Conservation (phyloP, 2,113 vertebrate species). For the Chionomys nivalis region DNA sequence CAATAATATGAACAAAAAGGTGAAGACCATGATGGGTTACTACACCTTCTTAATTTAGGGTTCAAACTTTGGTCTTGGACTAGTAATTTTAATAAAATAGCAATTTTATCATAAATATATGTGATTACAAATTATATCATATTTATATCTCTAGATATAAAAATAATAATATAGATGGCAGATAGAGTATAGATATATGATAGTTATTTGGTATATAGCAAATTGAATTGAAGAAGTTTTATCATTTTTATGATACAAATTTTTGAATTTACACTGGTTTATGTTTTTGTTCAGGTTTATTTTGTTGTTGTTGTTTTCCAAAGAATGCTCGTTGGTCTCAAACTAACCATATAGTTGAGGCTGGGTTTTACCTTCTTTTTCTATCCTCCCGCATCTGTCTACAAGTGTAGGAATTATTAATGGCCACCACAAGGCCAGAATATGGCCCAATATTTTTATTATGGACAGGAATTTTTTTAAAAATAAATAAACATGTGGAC, state of each 20-base stretch:
- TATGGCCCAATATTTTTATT: background rate
- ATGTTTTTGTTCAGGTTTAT: background rate
- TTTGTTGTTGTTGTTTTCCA: background rate
- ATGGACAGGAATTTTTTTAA: background rate
- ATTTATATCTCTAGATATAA: background rate
- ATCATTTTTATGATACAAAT: background rate
- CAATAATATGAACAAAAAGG: too few relatives aligned
- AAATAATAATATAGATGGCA: background rate
- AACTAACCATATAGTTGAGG: background rate
- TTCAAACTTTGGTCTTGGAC: slow-evolving; percentile 9
- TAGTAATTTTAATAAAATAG: slow-evolving; percentile 6
- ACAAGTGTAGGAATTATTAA: background rate
- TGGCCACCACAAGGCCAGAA: background rate
- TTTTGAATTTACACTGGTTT: background rate
- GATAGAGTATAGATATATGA: background rate
- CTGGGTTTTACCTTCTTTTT: background rate
- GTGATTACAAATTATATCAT: background rate
- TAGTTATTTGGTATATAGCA: background rate
- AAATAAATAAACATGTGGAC: background rate
- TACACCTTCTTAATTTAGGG: background rate
- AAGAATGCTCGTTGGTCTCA: background rate
- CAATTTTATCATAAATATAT: slow-evolving; percentile 35
- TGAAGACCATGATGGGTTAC: too few relatives aligned
- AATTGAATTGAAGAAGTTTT: background rate
- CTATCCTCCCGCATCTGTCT: background rate